Base-by-base conservation (phyloP, 2,888 invertebrate species). In the Coelopa pilipes region DNA sequence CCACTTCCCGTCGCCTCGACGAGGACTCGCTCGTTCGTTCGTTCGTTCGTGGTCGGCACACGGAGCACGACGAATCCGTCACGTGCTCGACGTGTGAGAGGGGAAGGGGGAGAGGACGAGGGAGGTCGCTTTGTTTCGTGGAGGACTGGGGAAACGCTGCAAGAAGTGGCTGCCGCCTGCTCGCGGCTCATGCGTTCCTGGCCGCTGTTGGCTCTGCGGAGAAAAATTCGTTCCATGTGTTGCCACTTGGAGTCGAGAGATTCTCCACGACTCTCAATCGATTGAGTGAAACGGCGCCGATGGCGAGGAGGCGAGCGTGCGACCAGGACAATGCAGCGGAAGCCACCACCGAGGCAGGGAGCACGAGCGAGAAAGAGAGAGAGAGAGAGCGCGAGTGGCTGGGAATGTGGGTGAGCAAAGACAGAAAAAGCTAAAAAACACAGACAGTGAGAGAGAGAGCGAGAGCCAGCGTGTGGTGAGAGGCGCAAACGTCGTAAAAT, bases 141-240 rank as follows among this genome's bases (percentile, higher is more conserved):
- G 34, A 34, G 34, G 7, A 7, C 34, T 34, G 34, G 2, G 34
- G 15, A 62, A 34, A 24, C 60, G 21, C 60, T 34, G 21, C 21
- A 19, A 24, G 12, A 59, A 21, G 10, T 17, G 13, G 21, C 60
- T 13, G 10, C 24, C 50, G 49, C 66, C 24, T 50, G 9, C 66
- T 50, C 50, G 24, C 0, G 13, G 34, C 50, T 70, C 63, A 70
- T 84, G 84, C 71, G 83, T 80, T 83, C 84, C 84, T 83, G 80
- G 80, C 81, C 74, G 66, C 80, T 80, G 81, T 85, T 84, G 82
- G 83, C 85, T 84, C 84, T 81, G 82, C 84, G 79, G 83, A 83
- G 83, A 84, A 85, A 84, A 85, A 53, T 62, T 45, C 19, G 21
- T 45, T 65, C 55, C 49, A 19, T 55, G 53, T 71, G 71, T 71